Evolutionary conservation across 2,113 vertebrate genomes (phyloP).

Genomic region (Dendrocopos noguchii): DNA sequence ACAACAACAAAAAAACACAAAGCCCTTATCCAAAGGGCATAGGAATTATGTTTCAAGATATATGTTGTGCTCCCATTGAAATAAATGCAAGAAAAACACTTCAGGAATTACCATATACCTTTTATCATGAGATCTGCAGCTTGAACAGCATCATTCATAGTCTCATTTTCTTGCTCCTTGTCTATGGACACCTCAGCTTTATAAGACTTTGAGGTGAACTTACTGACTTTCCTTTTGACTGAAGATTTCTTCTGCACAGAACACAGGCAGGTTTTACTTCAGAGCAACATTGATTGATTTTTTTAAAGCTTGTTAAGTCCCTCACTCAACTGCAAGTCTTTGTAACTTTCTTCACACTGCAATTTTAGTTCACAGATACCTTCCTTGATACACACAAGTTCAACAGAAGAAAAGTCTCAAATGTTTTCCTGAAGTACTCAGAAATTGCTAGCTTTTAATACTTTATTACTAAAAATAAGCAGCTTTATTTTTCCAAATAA

Average conservation of each 20-base stretch:
- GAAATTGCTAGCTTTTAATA: background rate
- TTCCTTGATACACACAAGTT: background rate
- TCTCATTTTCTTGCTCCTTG: slow-evolving; percentile 77
- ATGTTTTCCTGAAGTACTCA: background rate
- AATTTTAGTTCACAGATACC: background rate
- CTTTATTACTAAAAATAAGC: background rate
- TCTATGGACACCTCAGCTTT: slow-evolving; percentile 77
- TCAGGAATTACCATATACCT: slow-evolving; percentile 72
- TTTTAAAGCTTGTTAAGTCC: background rate
- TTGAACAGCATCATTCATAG: slow-evolving; percentile 61
- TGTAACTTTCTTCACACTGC: background rate
- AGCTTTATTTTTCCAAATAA: too few relatives aligned
- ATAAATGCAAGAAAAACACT: background rate
- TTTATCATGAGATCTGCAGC: slow-evolving; percentile 89
- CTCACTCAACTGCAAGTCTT: background rate
- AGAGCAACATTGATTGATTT: background rate
- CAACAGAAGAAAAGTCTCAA: background rate
- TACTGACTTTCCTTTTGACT: slow-evolving; percentile 85
- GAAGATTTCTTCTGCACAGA: slow-evolving; percentile 71
- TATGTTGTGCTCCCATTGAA: too few relatives aligned
- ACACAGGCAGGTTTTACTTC: background rate
- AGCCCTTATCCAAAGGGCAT: background rate
- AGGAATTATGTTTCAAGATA: background rate
- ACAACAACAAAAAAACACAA: background rate
- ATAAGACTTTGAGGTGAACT: slow-evolving; percentile 77